These are phyloP conservation scores for Darevskia mixta DNA, from an alignment of 2,797 vertebrate species.

Conservation along the genomic window DNA sequence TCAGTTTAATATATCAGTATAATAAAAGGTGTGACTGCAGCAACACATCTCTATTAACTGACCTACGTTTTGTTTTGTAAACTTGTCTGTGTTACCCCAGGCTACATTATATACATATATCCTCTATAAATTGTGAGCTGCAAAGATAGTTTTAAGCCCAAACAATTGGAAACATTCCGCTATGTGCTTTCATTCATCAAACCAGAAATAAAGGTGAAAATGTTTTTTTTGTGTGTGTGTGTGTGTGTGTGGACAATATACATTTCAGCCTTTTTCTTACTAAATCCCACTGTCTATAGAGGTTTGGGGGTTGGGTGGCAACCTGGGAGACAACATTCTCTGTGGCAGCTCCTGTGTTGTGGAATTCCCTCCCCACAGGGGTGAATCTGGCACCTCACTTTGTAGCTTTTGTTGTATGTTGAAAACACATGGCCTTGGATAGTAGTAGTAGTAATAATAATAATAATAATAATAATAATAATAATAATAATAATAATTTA, in stretches of 20 bases:
- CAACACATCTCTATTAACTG: slow-evolving; percentile 32
- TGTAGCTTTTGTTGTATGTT: too few species aligned
- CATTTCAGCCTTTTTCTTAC: background rate
- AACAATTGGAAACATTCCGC: background rate
- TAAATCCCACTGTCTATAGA: background rate
- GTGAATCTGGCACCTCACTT: too few species aligned
- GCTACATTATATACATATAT: background rate
- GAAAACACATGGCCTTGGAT: too few species aligned
- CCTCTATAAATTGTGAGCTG: background rate
- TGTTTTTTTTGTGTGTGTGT: background rate
- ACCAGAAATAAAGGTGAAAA: background rate
- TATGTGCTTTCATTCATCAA: background rate
- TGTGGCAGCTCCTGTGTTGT: too few species aligned
- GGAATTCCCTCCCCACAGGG: too few species aligned
- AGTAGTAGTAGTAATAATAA: too few species aligned
- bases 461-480: too few species aligned
- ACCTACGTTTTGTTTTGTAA: slow-evolving; percentile 2
- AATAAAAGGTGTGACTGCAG: slow-evolving; percentile 58
- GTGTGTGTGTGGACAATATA: background rate
- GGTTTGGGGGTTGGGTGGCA: too few species aligned
- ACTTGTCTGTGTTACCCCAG: slow-evolving; percentile 16
- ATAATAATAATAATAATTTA: too few species aligned
- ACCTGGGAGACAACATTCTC: too few species aligned
- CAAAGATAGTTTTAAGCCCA: background rate
- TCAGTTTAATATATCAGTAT: slow-evolving; percentile 23